These are phyloP conservation scores for Anas platyrhynchos DNA, from an alignment of 2,113 vertebrate species.

Conservation along the genomic window DNA sequence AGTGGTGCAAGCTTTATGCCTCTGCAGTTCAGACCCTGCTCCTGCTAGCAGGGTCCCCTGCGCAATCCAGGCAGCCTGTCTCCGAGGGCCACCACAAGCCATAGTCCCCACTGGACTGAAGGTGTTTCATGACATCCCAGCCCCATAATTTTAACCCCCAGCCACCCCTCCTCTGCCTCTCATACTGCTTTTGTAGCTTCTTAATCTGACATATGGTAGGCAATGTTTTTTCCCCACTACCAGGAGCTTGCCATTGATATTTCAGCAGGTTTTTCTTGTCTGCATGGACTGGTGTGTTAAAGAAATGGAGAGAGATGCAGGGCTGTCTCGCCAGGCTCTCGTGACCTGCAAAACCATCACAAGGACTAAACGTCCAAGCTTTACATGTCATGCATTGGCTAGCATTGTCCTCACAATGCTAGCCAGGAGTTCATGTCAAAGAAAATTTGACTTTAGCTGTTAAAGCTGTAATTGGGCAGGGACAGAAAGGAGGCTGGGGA, in stretches of 20 bases:
- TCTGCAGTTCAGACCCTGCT: too few species aligned
- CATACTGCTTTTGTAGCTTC: rapidly evolving
- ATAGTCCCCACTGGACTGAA: rapidly evolving
- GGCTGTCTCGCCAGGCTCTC: neutral
- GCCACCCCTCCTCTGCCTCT: neutral
- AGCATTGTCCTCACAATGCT: rapidly evolving
- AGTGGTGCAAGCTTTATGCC: neutral
- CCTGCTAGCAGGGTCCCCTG: neutral
- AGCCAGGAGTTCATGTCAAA: neutral
- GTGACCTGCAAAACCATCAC: neutral
- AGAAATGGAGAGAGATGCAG: rapidly evolving
- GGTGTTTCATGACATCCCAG: neutral
- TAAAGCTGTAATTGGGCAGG: neutral
- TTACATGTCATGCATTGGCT: rapidly evolving
- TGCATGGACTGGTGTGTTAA: neutral
- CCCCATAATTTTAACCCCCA: neutral
- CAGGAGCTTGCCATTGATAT: neutral
- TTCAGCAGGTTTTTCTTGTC: neutral
- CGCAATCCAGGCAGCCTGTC: neutral
- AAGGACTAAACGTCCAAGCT: neutral
- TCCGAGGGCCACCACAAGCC: rapidly evolving
- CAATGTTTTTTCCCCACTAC: rapidly evolving
- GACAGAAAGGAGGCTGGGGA: neutral
- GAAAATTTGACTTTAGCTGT: neutral
- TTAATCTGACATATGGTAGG: neutral